Percentiles rank a stretch among this genome's conserved stretches.
Conservation (phyloP, 2,113 vertebrate species). For the Poeciliopsis occidentalis region DNA sequence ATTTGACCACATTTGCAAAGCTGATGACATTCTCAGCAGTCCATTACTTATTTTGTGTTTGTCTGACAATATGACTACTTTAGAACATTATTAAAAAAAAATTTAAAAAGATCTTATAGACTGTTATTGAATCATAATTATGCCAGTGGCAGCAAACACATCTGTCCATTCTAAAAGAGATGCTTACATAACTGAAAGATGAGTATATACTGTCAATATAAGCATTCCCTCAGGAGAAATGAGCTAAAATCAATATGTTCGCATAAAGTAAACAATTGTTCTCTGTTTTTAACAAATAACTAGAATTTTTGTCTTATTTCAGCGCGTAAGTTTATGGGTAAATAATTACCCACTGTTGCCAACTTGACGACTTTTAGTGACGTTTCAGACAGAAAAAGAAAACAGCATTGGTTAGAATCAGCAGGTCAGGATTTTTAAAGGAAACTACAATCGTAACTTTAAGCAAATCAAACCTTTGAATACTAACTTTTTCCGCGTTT, state of each 20-base stretch:
- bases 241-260: neutral
- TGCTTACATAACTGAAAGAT: neutral
- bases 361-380: too few species aligned
- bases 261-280: neutral
- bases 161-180: neutral
- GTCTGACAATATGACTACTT: neutral
- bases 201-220: neutral
- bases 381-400: too few species aligned
- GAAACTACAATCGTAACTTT: neutral
- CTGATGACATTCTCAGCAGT: neutral
- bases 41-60: neutral
- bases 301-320: too few species aligned
- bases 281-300: neutral
- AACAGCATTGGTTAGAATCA: too few species aligned
- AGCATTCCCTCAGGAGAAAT: neutral
- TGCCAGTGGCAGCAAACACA: neutral
- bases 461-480: neutral
- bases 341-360: too few species aligned
- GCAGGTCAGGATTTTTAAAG: too few species aligned
- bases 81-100: neutral
- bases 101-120: neutral
- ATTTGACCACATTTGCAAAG: conserved; percentile 14
- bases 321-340: too few species aligned
- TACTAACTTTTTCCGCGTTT: conserved; percentile 5
- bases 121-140: neutral